Conservation (phyloP, 2,113 vertebrate genomes). For the Lates calcarifer region DNA sequence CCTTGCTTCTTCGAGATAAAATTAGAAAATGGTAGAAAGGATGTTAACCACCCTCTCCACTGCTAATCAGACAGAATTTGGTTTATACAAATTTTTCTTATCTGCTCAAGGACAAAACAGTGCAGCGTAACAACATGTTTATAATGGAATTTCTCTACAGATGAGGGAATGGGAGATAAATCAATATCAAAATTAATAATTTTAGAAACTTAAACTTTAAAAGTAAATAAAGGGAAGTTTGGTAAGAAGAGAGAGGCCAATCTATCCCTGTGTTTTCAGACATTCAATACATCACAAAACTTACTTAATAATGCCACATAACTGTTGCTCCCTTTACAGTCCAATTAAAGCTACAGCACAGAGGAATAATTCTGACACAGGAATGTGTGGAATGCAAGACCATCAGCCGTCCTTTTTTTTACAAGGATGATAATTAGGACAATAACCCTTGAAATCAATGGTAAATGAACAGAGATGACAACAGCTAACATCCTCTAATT, state of each 20-base stretch:
- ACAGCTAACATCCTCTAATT: neutral
- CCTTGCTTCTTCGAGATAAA: neutral
- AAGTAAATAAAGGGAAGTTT: neutral
- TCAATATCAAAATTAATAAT: too few relatives aligned
- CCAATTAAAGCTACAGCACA: constrained; percentile 4
- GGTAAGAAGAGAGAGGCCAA: neutral
- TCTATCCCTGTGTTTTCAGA: neutral
- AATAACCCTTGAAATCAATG: neutral
- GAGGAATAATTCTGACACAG: neutral
- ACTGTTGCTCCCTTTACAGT: constrained; percentile 63
- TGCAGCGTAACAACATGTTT: neutral
- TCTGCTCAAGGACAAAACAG: neutral
- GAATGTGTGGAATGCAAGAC: constrained; percentile 59
- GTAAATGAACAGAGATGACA: constrained; percentile 13
- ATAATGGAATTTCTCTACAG: neutral
- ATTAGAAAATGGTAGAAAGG: neutral
- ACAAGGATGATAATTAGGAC: neutral
- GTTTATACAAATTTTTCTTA: neutral
- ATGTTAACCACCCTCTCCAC: neutral
- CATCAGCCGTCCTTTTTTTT: constrained; percentile 3
- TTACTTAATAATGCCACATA: neutral
- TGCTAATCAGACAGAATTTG: neutral
- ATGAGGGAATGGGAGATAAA: too few relatives aligned
- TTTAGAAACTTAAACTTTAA: neutral
- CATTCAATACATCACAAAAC: neutral